Conservation (phyloP, 2,888 invertebrate genomes). For the Drosophila macrospina region DNA sequence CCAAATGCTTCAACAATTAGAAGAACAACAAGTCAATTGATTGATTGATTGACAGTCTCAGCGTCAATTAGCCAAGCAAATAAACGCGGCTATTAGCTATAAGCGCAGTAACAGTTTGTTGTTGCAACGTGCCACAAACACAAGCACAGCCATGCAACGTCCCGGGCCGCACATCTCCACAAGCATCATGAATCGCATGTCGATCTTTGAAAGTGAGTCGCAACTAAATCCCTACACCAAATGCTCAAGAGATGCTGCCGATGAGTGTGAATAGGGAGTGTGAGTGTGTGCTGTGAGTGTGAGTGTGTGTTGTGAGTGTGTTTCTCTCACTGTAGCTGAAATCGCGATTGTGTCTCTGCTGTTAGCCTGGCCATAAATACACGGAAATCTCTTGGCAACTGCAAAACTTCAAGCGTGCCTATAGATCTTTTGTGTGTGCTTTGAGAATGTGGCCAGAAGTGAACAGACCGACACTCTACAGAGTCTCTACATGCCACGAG, state of each 20-base stretch:
- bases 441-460: constrained; percentile 2
- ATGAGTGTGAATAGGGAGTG: no score
- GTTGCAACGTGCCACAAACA: constrained; percentile 16
- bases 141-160: constrained; percentile 70
- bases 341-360: constrained; percentile 22
- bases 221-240: background rate
- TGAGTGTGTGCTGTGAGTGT: background rate
- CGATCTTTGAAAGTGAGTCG: constrained; percentile 82
- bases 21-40: constrained; percentile 7
- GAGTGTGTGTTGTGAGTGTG: background rate
- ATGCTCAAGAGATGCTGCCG: background rate
- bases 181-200: constrained; percentile 81
- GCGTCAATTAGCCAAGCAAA: constrained; percentile 7
- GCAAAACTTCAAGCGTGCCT: constrained; percentile 24
- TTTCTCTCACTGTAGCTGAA: constrained; percentile 33
- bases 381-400: constrained; percentile 17
- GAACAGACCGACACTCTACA: no score
- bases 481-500: background rate
- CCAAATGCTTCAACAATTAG: constrained; percentile 11
- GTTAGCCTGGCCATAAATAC: constrained; percentile 28
- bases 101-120: constrained; percentile 15
- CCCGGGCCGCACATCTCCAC: constrained; percentile 75
- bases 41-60: constrained; percentile 8
- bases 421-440: constrained; percentile 8
- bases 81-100: background rate